These are phyloP conservation scores for Acanthiza pusilla DNA, from an alignment of 2,797 vertebrate species.

Conservation along the genomic window DNA sequence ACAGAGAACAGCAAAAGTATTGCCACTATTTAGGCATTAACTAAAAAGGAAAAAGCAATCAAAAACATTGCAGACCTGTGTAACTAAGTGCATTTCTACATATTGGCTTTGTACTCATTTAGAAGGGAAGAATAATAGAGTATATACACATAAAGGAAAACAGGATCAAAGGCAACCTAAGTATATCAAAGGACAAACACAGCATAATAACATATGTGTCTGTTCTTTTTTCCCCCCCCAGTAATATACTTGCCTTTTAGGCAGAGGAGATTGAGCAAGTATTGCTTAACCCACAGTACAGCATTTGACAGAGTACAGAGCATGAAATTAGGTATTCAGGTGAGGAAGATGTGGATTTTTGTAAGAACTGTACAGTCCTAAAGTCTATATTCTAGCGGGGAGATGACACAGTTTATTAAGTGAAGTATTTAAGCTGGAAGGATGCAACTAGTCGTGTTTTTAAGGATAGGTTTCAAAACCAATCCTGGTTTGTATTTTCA, in stretches of 20 bases:
- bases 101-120: background rate
- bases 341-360: background rate
- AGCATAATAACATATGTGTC: background rate
- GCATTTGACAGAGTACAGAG: background rate
- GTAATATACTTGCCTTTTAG: background rate
- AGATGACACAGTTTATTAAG: background rate
- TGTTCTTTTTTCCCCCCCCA: background rate
- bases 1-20: background rate
- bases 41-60: background rate
- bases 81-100: background rate
- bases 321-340: background rate
- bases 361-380: background rate
- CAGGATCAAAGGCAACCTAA: background rate
- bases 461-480: background rate
- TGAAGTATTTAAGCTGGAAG: background rate
- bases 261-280: background rate
- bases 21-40: background rate
- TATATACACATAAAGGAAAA: background rate
- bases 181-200: background rate
- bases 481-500: background rate
- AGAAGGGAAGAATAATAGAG: background rate
- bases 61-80: background rate
- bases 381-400: background rate
- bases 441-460: background rate
- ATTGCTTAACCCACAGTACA: background rate